phyloP scores from a whole-genome alignment of 2,888 invertebrate species.

The Idaea dimidiata region DNA sequence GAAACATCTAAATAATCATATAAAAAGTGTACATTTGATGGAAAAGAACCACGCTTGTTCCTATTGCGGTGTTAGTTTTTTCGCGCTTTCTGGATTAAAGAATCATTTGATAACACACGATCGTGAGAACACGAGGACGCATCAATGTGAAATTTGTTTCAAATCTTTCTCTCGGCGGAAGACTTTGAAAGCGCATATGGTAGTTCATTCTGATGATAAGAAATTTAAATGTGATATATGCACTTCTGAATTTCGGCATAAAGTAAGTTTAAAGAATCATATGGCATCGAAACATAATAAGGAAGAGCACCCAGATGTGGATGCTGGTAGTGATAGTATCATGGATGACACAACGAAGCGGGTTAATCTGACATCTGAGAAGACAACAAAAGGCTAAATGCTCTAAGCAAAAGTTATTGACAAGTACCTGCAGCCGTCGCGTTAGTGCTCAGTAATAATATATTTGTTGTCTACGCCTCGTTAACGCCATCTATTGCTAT shows the following conservation, averaged over 20 bases:
- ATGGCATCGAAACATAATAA: neutral
- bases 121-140: conserved; percentile 39
- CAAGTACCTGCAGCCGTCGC: no score
- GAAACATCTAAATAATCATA: conserved; percentile 55
- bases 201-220: conserved; percentile 30
- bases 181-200: conserved; percentile 34
- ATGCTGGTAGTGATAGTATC: no score
- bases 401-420: no score
- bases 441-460: no score
- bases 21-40: conserved; percentile 60
- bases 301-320: no score
- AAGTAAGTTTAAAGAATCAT: neutral
- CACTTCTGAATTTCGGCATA: neutral
- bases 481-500: no score
- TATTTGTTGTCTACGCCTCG: no score
- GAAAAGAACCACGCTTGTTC: conserved; percentile 46
- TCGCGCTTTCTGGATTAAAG: conserved; percentile 55
- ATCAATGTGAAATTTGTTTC: conserved; percentile 49
- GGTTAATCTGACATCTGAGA: no score
- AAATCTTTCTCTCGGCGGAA: conserved; percentile 37
- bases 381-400: no score
- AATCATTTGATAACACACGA: conserved; percentile 56
- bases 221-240: neutral
- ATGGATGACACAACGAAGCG: no score
- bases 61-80: conserved; percentile 50